phyloP scores from a whole-genome alignment of 2,888 invertebrate genomes.

The Epirrhoe tristata region DNA sequence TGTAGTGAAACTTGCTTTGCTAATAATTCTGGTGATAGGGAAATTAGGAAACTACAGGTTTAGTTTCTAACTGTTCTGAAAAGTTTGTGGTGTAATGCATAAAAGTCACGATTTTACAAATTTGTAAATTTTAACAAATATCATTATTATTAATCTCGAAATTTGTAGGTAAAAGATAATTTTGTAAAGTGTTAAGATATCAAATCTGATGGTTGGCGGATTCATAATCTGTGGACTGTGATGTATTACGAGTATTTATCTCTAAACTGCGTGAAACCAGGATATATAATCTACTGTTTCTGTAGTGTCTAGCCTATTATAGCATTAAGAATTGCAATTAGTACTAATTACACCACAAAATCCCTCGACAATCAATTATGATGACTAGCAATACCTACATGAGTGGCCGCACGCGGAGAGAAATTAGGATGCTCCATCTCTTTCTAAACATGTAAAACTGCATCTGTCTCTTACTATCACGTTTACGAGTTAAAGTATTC shows the following conservation, averaged over 20 bases:
- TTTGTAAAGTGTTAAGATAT: too few species aligned
- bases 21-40: slow-evolving; percentile 9
- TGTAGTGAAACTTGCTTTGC: slow-evolving; percentile 36
- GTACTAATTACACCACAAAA: slow-evolving; percentile 79
- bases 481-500: slow-evolving; percentile 47
- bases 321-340: slow-evolving; percentile 80
- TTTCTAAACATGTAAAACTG: slow-evolving; percentile 49
- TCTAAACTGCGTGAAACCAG: neutral
- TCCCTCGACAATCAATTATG: slow-evolving; percentile 79
- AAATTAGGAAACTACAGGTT: neutral
- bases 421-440: slow-evolving; percentile 66
- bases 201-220: too few species aligned
- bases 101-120: neutral
- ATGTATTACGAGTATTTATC: neutral
- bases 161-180: slow-evolving; percentile 1
- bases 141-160: neutral
- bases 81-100: neutral
- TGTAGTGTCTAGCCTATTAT: slow-evolving; percentile 51
- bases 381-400: slow-evolving; percentile 80
- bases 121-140: neutral
- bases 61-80: neutral
- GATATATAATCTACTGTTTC: neutral
- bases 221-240: too few species aligned
- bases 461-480: slow-evolving; percentile 52
- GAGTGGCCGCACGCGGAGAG: slow-evolving; percentile 79